Conservation (phyloP, 2,888 invertebrate genomes). For the Dasypolia templi region DNA sequence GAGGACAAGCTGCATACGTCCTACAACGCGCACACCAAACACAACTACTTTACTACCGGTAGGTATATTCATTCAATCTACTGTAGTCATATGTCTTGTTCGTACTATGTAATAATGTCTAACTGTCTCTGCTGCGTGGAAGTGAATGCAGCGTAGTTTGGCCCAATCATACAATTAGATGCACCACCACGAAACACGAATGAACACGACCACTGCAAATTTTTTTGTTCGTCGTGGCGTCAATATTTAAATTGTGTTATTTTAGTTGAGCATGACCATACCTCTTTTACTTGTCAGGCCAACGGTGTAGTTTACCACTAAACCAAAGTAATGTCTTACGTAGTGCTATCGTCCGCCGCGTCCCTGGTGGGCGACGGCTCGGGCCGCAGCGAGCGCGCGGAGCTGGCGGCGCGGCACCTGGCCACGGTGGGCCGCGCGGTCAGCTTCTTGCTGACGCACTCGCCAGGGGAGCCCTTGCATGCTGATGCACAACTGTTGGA, state of each 20-base stretch:
- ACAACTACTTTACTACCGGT: constrained; percentile 59
- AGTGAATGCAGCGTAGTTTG: too few relatives aligned
- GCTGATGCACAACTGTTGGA: constrained; percentile 83
- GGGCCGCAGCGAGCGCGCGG: constrained; percentile 80
- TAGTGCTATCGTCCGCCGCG: constrained; percentile 83
- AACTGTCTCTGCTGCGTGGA: not conserved
- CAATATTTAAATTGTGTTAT: not conserved
- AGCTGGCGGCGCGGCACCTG: constrained; percentile 89
- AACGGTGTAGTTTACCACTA: too few relatives aligned
- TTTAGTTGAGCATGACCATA: not conserved
- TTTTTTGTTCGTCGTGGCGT: not conserved
- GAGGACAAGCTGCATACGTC: constrained; percentile 78
- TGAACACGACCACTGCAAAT: too few relatives aligned
- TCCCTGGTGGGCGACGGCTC: constrained; percentile 77
- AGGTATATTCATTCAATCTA: constrained; percentile 51
- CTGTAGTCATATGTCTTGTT: not conserved
- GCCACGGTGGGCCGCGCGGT: constrained; percentile 87
- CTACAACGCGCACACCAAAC: constrained; percentile 70
- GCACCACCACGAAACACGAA: not conserved
- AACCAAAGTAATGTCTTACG: not conserved
- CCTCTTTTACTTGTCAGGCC: not conserved
- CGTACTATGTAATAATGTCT: not conserved
- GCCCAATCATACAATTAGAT: not conserved
- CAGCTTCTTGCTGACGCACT: constrained; percentile 81
- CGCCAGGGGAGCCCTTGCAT: constrained; percentile 74